Evolutionary conservation across 2,797 vertebrate species (phyloP).

Genomic region (Pelodytes ibericus): DNA sequence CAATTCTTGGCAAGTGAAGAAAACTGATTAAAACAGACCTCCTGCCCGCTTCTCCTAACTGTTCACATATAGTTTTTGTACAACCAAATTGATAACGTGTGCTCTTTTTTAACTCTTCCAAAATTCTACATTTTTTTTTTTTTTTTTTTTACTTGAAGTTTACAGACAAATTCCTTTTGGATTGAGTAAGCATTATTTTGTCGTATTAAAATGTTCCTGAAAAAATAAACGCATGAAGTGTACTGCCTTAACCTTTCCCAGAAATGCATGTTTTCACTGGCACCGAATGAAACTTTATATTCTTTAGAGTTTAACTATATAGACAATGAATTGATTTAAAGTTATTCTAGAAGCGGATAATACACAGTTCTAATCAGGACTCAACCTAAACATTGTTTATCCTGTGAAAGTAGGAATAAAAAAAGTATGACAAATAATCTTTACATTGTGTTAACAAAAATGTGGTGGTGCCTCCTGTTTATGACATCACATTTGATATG

Average conservation of each 20-base stretch:
- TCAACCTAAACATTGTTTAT: too few species aligned
- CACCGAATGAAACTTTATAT: slow-evolving; percentile 44
- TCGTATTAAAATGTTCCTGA: slow-evolving; percentile 52
- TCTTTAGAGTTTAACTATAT: slow-evolving; percentile 36
- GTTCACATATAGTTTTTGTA: slow-evolving; percentile 34
- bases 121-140: slow-evolving; percentile 17
- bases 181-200: slow-evolving; percentile 56
- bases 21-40: slow-evolving; percentile 37
- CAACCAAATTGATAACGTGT: slow-evolving; percentile 51
- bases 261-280: slow-evolving; percentile 56
- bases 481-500: too few species aligned
- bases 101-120: slow-evolving; percentile 37
- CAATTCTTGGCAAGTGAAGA: slow-evolving; percentile 30
- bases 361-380: slow-evolving; percentile 3
- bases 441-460: too few species aligned
- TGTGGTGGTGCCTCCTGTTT: too few species aligned
- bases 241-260: slow-evolving; percentile 56
- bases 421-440: too few species aligned
- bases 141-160: slow-evolving; percentile 42
- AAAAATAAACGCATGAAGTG: slow-evolving; percentile 53
- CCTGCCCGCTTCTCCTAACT: slow-evolving; percentile 33
- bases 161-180: slow-evolving; percentile 55
- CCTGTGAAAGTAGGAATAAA: too few species aligned
- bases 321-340: slow-evolving; percentile 49
- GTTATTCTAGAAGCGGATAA: slow-evolving; percentile 39